Base-by-base conservation (phyloP, 1,140 invertebrate species). In the Diorhabda carinulata region DNA sequence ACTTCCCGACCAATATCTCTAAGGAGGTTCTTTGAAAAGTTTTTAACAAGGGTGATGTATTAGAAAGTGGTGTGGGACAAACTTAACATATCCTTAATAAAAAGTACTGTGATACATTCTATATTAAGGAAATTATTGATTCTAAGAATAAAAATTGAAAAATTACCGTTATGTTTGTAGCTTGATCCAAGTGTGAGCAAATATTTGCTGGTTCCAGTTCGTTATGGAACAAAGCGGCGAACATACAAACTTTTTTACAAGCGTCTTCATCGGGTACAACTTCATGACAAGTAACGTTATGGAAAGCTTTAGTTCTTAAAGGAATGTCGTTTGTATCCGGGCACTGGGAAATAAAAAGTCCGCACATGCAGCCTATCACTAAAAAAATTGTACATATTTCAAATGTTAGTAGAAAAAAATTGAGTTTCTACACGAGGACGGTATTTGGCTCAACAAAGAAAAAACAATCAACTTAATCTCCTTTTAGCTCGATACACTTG, bases 311-410 rank as follows among this genome's bases (percentile, higher is more conserved):
- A 5, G 45, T 40, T 3, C n/a, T 25, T 3, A 65, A n/a, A 9
- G 63, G 25, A 40, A 57, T 9, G 7, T 65, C 63, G 45, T 52
- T 57, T 1, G 10, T 9, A 6, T 9, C 25, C n/a, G 63, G 63
- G 45, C 56, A 47, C 5, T 57, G 8, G 10, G 40, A 3, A 6
- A 47, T 5, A 47, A 65, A 65, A 7, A 65, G 63, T 4, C n/a
- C 63, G 45, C 63, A 65, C 44, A 65, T 57, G 9, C 63, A 65
- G n/a, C 52, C 63, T 5, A 65, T 43, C 9, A 10, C 63, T 65
- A 47, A 47, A 64, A 47, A 7, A 42, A 3, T 7, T n/a, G 52
- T 7, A n/a, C 52, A 56, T 56, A 25, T 25, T 25, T 25, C 25
- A 25, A 25, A 25, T 1, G 25, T 25, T 25, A 25, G 25, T 25